phyloP scores from a whole-genome alignment of 2,888 invertebrate genomes.

The Hyposoter dolosus region DNA sequence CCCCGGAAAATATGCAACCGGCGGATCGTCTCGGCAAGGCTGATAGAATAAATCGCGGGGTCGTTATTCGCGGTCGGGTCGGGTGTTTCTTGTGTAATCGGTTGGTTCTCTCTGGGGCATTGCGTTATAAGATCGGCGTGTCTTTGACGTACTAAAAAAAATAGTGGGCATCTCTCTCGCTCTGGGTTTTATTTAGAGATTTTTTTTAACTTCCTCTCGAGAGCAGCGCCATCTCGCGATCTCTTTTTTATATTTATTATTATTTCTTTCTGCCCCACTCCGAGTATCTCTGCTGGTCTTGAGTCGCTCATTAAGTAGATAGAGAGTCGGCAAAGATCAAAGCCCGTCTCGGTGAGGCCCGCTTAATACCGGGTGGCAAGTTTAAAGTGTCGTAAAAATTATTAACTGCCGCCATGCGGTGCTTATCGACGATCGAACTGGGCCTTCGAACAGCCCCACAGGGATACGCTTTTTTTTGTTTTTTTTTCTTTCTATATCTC shows the following conservation, averaged over 20 bases:
- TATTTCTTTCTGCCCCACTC: conserved; percentile 27
- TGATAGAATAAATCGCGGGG: conserved; percentile 56
- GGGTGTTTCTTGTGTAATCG: conserved; percentile 35
- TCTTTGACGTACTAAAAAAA: conserved; percentile 34
- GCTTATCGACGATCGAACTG: conserved; percentile 80
- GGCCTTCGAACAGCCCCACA: conserved; percentile 43
- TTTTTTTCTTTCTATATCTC: conserved; percentile 46
- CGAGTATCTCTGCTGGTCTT: conserved; percentile 43
- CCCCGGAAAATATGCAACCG: conserved; percentile 69
- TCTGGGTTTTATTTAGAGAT: conserved; percentile 21
- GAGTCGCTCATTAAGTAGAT: conserved; percentile 80
- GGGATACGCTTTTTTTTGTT: background rate
- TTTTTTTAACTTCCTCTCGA: conserved; percentile 36
- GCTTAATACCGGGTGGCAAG: conserved; percentile 83
- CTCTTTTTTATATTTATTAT: conserved; percentile 43
- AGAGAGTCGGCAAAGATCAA: conserved; percentile 82
- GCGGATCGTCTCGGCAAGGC: conserved; percentile 61
- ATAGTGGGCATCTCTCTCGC: conserved; percentile 59
- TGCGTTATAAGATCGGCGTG: conserved; percentile 32
- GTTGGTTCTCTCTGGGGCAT: conserved; percentile 45
- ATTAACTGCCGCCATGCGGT: conserved; percentile 79
- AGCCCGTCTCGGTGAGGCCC: conserved; percentile 80
- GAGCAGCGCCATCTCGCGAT: conserved; percentile 44
- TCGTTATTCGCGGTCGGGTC: conserved; percentile 18
- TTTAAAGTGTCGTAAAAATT: conserved; percentile 83